Base-by-base conservation (phyloP, 2,797 vertebrate species). In the Sphenopsis melanotis region DNA sequence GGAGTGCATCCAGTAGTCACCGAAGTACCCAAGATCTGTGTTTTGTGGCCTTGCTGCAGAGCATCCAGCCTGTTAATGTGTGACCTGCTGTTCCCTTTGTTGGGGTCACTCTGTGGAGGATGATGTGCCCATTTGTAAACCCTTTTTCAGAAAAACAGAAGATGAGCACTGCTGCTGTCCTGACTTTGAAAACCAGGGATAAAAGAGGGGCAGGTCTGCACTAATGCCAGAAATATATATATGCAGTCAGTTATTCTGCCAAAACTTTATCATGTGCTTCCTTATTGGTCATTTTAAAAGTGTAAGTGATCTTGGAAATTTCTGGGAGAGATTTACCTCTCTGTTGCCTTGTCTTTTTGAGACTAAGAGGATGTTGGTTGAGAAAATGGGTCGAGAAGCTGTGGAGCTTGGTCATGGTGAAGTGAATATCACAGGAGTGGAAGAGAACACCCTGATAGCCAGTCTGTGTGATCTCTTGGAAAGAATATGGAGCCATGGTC, bases 321-420 rank as follows among this genome's bases (percentile, higher is more conserved):
- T 4, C 37, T 14, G 6, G 10, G 42, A n/a, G 93, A 89, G 32
- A 90, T 68, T 55, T 83, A 93, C 85, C 18, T 94, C 27, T 94
- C 21, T 83, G 87, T 90, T 95, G 17, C 47, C 23, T 59, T 89
- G 18, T 96, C 70, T 83, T 95, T 92, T 69, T 68, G 93, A 99
- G 99, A 99, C 99, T 29, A 99, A 99, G 97, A 98, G 99, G 34
- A 99, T 99, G 99, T 98, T 99, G 94, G 99, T 99, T 59, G 99
- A 99, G 98, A 99, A 99, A 98, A 99, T 99, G 99, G 99, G 99
- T 32, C 98, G 99, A 64, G 99, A 99, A 96, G 99, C 99, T 2
- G 99, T 99, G 97, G 99, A 99, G 97, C 96, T 99, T 87, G 99
- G 99, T 83, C 99, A 99, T 1, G 99, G 99, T 29, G 99, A 99